Base-by-base conservation (phyloP, 2,797 vertebrate genomes). In the Anolis apletophallus region DNA sequence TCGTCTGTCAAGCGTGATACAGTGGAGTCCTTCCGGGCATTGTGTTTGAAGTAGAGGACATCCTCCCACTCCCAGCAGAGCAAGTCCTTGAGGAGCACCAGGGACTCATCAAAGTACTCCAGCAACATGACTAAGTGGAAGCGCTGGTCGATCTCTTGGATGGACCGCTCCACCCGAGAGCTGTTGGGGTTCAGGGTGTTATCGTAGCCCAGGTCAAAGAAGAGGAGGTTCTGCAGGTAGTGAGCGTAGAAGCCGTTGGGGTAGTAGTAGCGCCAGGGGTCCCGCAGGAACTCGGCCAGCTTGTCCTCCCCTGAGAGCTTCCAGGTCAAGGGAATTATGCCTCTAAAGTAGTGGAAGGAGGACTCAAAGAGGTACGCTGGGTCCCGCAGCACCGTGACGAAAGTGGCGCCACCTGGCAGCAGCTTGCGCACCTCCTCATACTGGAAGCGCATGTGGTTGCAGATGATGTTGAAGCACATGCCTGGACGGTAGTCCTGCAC, bases 21-120 rank as follows among this genome's bases (percentile, higher is more conserved):
- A 0, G 96, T 97, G 71, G 98, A 98, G 80, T 96, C 98, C 77
- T 98, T 99, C 10, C 99, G 97, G 2, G 97, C 97, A 0, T 99
- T 99, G 88, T 99, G 98, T 91, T 98, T 99, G 93, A 99, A 99
- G 95, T 98, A 99, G 80, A 99, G 96, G 91, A 99, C 86, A 14
- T 99, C 99, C 8, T 99, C 98, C 96, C 99, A 97, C 84, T 98
- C 97, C 99, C 98, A 99, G 95, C 99, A 99, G 90, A 99, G 97
- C 82, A 98, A 92, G 7, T 99, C 97, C 95, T 97, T 98, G 72
- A 99, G 97, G 87, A 99, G 97, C 93, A 99, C 98, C 88, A 99
- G 96, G 0, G 99, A 99, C 95, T 99, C 98, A 0, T 99, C 99
- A 2, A 99, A 99, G 92, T 99, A 94, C 90, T 99, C 99, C 34